Conservation (phyloP, 2,888 invertebrate species). For the Coecobrya sp. region DNA sequence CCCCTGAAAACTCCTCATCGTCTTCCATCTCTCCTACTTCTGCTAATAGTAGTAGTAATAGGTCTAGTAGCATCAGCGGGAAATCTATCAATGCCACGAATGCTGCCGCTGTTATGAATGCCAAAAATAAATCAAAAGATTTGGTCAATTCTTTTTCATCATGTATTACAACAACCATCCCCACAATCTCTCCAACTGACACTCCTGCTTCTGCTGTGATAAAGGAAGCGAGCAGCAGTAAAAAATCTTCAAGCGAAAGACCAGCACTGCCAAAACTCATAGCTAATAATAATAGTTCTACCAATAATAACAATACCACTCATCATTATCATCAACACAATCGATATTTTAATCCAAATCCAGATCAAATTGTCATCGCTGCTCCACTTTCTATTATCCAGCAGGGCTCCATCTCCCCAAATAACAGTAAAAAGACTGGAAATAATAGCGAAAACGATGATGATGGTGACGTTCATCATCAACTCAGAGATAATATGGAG, state of each 20-base stretch:
- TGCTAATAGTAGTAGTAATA: neutral
- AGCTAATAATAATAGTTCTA: conserved; percentile 44
- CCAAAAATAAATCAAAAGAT: conserved; percentile 73
- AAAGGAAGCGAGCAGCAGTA: conserved; percentile 3
- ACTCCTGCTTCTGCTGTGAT: conserved; percentile 3
- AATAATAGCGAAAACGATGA: neutral
- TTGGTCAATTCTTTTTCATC: conserved; percentile 65
- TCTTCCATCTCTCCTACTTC: conserved; percentile 59
- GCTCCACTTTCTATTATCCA: conserved; percentile 76
- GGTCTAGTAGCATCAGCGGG: neutral
- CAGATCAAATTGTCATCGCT: conserved; percentile 76
- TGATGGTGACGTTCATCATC: neutral
- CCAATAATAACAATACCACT: neutral
- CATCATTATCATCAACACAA: conserved; percentile 48
- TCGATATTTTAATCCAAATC: conserved; percentile 57
- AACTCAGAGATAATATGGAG: neutral
- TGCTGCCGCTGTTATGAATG: conserved; percentile 53
- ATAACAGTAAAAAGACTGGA: conserved; percentile 28
- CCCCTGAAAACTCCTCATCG: conserved; percentile 83
- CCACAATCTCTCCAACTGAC: neutral
- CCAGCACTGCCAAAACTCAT: conserved; percentile 75
- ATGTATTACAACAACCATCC: neutral
- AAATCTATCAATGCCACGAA: conserved; percentile 27
- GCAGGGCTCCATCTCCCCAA: neutral
- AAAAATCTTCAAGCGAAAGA: conserved; percentile 45